Evolutionary conservation across 2,797 vertebrate species (phyloP).

Genomic region (Garrulus glandarius): DNA sequence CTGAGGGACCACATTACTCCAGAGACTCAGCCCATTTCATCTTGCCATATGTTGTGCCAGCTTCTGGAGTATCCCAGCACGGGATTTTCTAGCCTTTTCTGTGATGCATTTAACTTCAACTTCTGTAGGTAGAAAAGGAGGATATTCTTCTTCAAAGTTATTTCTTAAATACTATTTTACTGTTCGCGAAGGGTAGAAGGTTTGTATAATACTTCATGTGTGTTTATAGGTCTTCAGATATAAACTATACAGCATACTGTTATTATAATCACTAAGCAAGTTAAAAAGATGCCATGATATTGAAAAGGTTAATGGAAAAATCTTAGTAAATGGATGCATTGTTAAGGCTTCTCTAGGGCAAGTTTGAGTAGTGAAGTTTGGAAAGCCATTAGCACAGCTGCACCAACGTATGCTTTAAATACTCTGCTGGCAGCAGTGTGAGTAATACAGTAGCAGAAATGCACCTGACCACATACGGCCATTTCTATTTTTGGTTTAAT

Average conservation of each 20-base stretch:
- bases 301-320: slow-evolving; percentile 27
- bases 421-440: slow-evolving; percentile 24
- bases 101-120: background rate
- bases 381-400: slow-evolving; percentile 55
- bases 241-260: background rate
- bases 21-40: background rate
- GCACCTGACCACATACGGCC: slow-evolving; percentile 45
- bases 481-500: slow-evolving; percentile 69
- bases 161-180: background rate
- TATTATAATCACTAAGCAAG: background rate
- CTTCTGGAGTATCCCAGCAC: background rate
- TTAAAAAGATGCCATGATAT: background rate
- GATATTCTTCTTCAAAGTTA: background rate
- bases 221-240: background rate
- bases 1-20: background rate
- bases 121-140: background rate
- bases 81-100: background rate
- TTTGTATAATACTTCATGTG: background rate
- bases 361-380: slow-evolving; percentile 42
- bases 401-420: slow-evolving; percentile 14
- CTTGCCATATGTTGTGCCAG: background rate
- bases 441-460: slow-evolving; percentile 28
- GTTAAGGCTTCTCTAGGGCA: slow-evolving; percentile 52
- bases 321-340: background rate
- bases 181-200: background rate